These are phyloP conservation scores for Dermatophagoides farinae DNA, from an alignment of 1,140 invertebrate species.

Conservation along the genomic window DNA sequence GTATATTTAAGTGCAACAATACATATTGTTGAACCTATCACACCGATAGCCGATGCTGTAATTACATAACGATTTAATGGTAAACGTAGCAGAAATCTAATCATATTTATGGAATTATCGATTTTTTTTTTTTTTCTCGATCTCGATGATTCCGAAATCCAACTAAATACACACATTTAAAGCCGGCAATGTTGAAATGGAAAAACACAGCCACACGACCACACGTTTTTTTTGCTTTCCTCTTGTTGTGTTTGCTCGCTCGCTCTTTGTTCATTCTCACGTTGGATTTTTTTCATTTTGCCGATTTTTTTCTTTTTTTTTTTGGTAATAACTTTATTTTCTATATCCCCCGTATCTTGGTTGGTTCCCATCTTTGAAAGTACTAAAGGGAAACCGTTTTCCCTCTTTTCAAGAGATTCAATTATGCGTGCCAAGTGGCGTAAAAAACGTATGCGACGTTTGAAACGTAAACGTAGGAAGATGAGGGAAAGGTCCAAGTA, in stretches of 20 bases:
- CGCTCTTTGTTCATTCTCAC: no score
- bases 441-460: slow-evolving; percentile 30
- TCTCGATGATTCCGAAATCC: background rate
- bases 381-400: no score
- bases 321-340: no score
- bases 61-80: background rate
- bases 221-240: no score
- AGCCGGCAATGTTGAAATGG: no score
- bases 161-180: background rate
- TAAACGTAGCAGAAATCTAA: background rate
- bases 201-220: no score
- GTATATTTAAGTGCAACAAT: background rate
- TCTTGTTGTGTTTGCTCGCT: no score
- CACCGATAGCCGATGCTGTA: background rate
- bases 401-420: no score
- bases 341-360: no score
- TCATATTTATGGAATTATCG: background rate
- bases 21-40: background rate
- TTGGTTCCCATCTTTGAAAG: no score
- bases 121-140: background rate
- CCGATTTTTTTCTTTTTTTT: no score
- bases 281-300: no score
- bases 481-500: slow-evolving; percentile 31
- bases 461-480: slow-evolving; percentile 31
- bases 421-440: slow-evolving; percentile 22